Evolutionary conservation across 2,797 vertebrate species (phyloP).

Genomic region (Myioborus miniatus): DNA sequence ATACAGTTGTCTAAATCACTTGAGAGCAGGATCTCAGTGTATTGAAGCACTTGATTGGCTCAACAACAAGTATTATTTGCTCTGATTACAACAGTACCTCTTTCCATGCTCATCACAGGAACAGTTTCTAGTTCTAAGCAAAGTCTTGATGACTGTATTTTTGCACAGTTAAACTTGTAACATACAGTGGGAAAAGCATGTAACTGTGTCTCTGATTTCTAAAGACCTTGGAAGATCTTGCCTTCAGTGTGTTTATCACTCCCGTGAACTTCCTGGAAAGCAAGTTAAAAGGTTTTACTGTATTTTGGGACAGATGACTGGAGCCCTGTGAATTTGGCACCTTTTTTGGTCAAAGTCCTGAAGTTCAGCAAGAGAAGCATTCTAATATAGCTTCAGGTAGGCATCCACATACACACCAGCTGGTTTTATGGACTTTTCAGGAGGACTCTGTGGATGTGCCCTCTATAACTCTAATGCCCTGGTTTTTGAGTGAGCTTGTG

Average conservation of each 20-base stretch:
- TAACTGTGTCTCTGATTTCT: not conserved
- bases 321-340: not conserved
- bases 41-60: not conserved
- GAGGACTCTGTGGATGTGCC: not conserved
- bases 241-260: not conserved
- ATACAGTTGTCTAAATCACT: not conserved
- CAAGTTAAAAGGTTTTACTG: not conserved
- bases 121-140: not conserved
- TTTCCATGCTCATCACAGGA: not conserved
- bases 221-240: not conserved
- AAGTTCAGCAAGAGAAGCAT: not conserved
- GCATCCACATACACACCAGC: not conserved
- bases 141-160: not conserved
- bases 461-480: not conserved
- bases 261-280: not conserved
- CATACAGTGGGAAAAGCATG: accelerated
- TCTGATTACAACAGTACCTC: not conserved
- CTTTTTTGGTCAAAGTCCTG: not conserved
- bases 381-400: not conserved
- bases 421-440: not conserved
- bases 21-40: not conserved
- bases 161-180: conserved; percentile 22
- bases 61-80: not conserved
- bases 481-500: not conserved
- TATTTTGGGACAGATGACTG: not conserved